Evolutionary conservation across 2,113 vertebrate genomes (phyloP).

Genomic region (Poecilia latipinna): DNA sequence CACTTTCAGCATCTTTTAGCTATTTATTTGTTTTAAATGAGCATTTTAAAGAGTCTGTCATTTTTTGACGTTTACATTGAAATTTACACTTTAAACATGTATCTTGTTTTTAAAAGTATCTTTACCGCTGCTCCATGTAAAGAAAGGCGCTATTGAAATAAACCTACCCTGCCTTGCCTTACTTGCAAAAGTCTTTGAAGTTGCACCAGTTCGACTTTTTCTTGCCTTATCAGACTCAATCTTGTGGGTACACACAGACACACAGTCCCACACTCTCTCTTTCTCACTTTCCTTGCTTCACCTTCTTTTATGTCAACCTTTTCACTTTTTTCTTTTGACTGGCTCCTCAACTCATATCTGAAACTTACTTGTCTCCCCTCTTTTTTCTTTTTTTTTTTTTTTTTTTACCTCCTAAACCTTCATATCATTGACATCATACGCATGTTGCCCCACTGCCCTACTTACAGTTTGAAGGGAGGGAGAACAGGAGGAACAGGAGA

Average conservation of each 20-base stretch:
- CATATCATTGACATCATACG: slow-evolving; percentile 71
- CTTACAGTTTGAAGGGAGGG: slow-evolving; percentile 69
- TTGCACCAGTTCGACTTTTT: slow-evolving; percentile 19
- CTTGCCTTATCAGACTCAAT: slow-evolving; percentile 6
- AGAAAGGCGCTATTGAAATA: neutral
- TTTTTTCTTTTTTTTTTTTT: neutral
- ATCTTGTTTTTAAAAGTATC: neutral
- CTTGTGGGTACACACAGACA: neutral
- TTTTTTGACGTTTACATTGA: neutral
- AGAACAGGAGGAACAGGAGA: slow-evolving; percentile 60
- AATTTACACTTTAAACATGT: neutral
- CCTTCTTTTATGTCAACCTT: slow-evolving; percentile 18
- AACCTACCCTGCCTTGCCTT: neutral
- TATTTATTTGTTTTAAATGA: neutral
- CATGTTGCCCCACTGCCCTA: slow-evolving; percentile 82
- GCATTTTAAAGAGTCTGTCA: neutral
- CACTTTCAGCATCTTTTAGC: neutral
- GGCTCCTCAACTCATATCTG: slow-evolving; percentile 24
- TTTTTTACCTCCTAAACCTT: slow-evolving; percentile 38
- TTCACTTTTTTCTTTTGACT: slow-evolving; percentile 24
- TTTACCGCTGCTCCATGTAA: neutral
- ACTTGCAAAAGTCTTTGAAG: slow-evolving; percentile 49
- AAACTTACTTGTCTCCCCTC: slow-evolving; percentile 45
- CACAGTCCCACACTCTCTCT: neutral
- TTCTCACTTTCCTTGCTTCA: slow-evolving; percentile 8